Percentiles rank a stretch among this genome's conserved stretches.
Evolutionary conservation across 2,888 invertebrate genomes (phyloP).

Genomic region (Maniola hyperantus): DNA sequence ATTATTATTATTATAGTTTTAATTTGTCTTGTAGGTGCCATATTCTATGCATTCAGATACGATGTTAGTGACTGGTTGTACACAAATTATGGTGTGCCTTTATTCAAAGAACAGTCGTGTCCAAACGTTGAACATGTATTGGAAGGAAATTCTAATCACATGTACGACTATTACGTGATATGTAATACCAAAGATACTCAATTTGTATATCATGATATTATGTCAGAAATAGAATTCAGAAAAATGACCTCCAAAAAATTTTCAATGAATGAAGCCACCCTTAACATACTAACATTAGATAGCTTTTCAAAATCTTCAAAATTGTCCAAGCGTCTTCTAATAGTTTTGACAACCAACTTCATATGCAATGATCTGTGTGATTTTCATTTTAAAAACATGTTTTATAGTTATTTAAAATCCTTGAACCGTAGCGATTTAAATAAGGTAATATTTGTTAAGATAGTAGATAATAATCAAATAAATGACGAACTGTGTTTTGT

Average conservation of each 20-base stretch:
- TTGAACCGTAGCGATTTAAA: constrained; percentile 74
- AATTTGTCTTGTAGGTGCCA: constrained; percentile 86
- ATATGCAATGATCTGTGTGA: constrained; percentile 76
- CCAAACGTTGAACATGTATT: constrained; percentile 83
- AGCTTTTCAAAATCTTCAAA: constrained; percentile 76
- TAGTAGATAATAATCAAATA: constrained; percentile 75
- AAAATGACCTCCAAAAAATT: constrained; percentile 89
- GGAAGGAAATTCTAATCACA: constrained; percentile 86
- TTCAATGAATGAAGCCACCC: constrained; percentile 85
- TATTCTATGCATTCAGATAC: constrained; percentile 89
- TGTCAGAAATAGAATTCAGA: constrained; percentile 86
- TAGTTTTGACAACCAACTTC: constrained; percentile 83
- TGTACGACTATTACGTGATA: constrained; percentile 94
- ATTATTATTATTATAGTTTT: constrained; percentile 87
- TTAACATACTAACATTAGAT: constrained; percentile 82
- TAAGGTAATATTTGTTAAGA: constrained; percentile 75
- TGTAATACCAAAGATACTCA: constrained; percentile 92
- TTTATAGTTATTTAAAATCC: constrained; percentile 76
- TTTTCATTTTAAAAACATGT: constrained; percentile 77
- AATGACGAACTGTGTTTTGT: constrained; percentile 73
- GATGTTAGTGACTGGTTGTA: constrained; percentile 91
- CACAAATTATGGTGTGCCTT: constrained; percentile 89
- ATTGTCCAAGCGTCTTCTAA: constrained; percentile 79
- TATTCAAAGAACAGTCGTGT: constrained; percentile 88
- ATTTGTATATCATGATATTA: constrained; percentile 86